Evolutionary conservation across 2,888 invertebrate species (phyloP).

Genomic region (Notodonta dromedarius): DNA sequence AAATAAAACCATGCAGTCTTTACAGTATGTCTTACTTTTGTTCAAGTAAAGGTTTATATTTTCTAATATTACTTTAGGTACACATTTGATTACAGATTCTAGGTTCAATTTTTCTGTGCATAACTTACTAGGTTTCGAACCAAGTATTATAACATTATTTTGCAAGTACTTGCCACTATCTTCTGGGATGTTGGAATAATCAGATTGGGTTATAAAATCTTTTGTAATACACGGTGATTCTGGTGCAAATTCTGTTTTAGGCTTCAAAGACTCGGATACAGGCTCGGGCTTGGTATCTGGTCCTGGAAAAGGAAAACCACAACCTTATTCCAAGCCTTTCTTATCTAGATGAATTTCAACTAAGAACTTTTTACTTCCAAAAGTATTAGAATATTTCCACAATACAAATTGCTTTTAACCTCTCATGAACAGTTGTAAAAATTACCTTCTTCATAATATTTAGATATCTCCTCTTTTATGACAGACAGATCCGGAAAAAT

Average conservation of each 20-base stretch:
- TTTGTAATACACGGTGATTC: slow-evolving; percentile 3
- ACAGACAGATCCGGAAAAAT: slow-evolving; percentile 65
- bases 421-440: not conserved
- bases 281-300: not conserved
- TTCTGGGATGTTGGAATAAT: slow-evolving; percentile 5
- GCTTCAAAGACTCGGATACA: slow-evolving; percentile 10
- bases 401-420: too few species aligned
- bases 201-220: not conserved
- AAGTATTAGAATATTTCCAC: not conserved
- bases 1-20: slow-evolving; percentile 61
- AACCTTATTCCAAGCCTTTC: not conserved
- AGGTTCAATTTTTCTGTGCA: slow-evolving; percentile 16
- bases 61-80: slow-evolving; percentile 46
- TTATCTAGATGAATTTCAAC: not conserved
- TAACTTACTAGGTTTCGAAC: slow-evolving; percentile 47
- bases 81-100: slow-evolving; percentile 7
- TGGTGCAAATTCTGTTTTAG: slow-evolving; percentile 14
- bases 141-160: slow-evolving; percentile 57
- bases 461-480: slow-evolving; percentile 47
- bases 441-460: slow-evolving; percentile 52
- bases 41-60: slow-evolving; percentile 52
- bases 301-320: not conserved
- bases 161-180: slow-evolving; percentile 14
- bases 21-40: slow-evolving; percentile 58
- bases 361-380: not conserved